phyloP scores from a whole-genome alignment of 2,888 invertebrate genomes.

The Syrphus vitripennis region DNA sequence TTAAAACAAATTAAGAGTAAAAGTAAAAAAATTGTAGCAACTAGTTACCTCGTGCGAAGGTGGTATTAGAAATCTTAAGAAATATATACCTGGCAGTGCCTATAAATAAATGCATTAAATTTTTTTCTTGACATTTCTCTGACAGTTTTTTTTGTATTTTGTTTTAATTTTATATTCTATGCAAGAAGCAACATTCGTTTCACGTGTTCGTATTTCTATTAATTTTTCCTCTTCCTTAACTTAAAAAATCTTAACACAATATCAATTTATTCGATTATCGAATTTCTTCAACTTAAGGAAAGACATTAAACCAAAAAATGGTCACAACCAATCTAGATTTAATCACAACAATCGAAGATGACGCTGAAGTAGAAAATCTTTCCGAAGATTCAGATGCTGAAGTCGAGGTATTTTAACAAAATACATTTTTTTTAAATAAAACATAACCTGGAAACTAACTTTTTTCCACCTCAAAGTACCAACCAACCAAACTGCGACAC shows the following conservation, averaged over 20 bases:
- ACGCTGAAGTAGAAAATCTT: conserved; percentile 89
- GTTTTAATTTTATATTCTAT: conserved; percentile 30
- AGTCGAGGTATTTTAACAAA: conserved; percentile 85
- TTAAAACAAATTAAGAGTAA: no score
- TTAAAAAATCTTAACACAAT: not conserved
- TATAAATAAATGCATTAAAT: no score
- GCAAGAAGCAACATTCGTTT: conserved; percentile 37
- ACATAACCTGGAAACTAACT: conserved; percentile 55
- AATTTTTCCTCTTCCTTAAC: not conserved
- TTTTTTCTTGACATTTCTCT: not conserved
- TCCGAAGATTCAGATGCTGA: conserved; percentile 92
- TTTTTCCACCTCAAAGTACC: conserved; percentile 83
- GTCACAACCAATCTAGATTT: conserved; percentile 82
- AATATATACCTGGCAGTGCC: not conserved
- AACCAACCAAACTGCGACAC: conserved; percentile 90
- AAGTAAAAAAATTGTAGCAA: no score
- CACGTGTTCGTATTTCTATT: conserved; percentile 35
- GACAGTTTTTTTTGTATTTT: conserved; percentile 5
- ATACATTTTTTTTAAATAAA: conserved; percentile 1
- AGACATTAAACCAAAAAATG: conserved; percentile 72
- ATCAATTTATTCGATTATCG: not conserved
- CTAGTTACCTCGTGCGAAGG: not conserved
- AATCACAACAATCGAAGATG: conserved; percentile 92
- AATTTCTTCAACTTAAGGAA: not conserved
- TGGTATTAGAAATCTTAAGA: not conserved